Base-by-base conservation (phyloP, 2,113 vertebrate genomes). In the Xiphophorus maculatus region DNA sequence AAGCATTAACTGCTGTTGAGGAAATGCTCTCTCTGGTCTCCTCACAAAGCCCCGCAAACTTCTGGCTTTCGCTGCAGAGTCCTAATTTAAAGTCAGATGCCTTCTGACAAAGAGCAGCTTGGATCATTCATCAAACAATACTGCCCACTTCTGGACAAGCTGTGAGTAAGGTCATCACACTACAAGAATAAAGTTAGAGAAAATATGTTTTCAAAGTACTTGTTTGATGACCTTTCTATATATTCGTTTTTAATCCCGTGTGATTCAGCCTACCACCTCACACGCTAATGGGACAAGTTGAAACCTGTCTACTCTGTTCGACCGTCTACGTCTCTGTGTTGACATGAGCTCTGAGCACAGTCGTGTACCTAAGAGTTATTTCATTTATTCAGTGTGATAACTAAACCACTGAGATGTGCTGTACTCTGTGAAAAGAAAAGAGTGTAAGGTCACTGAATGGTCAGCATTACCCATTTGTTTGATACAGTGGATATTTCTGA, bases 121-220 rank as follows among this genome's bases (percentile, higher is more conserved):
- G 8, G 25, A 7, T 72, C 25, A 0, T 32, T n/a, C 17, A 4
- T 5, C 14, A 33, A 28, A 1, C 28, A 71, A 72, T 74, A 30
- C 70, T 74, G 44, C 88, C 79, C 2, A 9, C 86, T 89, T 67
- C 84, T 88, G 90, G 84, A 0, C 63, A 72, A 79, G 67, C n/a
- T 60, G 1, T n/a, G 5, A 42, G 30, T 64, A 30, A 30, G 11
- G 7, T 58, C 2, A 11, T 58, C 17, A n/a, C 51, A 58, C 8
- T 58, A 58, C 44, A 58, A 17, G 8, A 25, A 58, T n/a, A 8
- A 58, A 58, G 25, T 25, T 2, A 58, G 51, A n/a, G 25, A 11
- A 58, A 25, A 54, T 25, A 25, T 25, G 22, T 25, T 54, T 54
- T 54, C 15, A 54, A n/a, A 11, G 25, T 7, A 2, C 19, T n/a